Evolutionary conservation across 2,113 vertebrate species (phyloP), one percentile per base, ranked within the genome.

Genomic region (Mus pahari): DNA sequence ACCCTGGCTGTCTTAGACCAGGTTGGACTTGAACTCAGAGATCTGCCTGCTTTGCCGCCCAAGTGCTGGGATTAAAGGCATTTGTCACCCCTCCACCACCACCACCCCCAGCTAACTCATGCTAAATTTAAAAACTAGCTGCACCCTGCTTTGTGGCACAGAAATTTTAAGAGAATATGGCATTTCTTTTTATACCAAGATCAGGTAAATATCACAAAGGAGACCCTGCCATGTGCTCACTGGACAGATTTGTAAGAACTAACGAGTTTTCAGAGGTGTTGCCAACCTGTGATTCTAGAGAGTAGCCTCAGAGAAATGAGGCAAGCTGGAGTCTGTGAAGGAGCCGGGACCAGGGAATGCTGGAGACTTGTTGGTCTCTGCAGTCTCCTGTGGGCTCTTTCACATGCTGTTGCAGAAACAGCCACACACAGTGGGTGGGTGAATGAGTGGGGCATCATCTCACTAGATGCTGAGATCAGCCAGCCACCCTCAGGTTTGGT

Each of bases 201-300:
- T 42, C 82, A 28, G 22, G 11, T 42, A 68, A 33, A 33, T 50
- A 19, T 31, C 17, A 24, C 13, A 45, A 17, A 33, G 42, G 82
- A 31, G 1, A 28, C 0, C 17, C n/a, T 33, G 53, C 20, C 17
- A 0, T 19, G 78, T 10, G 7, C 42, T n/a, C 2, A 0, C 16
- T 2, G 10, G 39, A 3, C 20, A 17, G 60, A 36, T 39, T 60
- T 60, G 2, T 12, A 10, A 24, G 77, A 81, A 45, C 62, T 26
- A 9, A 2, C 12, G 66, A 13, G 19, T 58, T 83, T 68, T 26
- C 31, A 39, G 53, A 42, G 50, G n/a, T 58, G 19, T 50, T 33
- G 33, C 45, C 53, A 45, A 0, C 11, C 22, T 0, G 14, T 0
- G 53, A 14, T 45, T 75, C 82, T 53, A 4, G 19, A 12, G 83